Percentiles rank a stretch among this genome's conserved stretches.
Conservation (phyloP, 2,113 vertebrate species). For the Rousettus leschenaultii region DNA sequence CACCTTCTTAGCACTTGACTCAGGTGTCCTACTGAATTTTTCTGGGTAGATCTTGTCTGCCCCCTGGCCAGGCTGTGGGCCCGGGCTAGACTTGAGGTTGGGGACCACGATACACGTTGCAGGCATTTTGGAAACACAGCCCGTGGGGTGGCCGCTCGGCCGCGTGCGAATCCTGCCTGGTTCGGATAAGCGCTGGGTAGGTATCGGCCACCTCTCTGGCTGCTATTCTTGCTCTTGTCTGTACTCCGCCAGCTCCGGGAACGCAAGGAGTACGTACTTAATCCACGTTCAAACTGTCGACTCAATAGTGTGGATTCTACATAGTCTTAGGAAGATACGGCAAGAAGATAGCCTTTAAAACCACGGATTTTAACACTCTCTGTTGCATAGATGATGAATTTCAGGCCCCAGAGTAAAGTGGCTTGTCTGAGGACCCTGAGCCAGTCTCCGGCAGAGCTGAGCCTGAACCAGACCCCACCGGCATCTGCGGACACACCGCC, state of each 20-base stretch:
- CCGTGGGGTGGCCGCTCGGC: fast-evolving
- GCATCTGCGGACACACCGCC: fast-evolving
- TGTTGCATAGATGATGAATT: too few species aligned
- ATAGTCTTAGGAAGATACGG: not conserved
- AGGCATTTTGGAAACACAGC: not conserved
- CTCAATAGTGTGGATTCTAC: not conserved
- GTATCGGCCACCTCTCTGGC: fast-evolving
- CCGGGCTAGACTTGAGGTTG: not conserved
- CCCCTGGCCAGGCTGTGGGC: not conserved
- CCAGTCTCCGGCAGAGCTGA: not conserved
- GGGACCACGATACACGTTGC: fast-evolving
- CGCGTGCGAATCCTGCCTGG: fast-evolving
- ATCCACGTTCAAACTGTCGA: fast-evolving
- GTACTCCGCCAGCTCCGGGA: not conserved
- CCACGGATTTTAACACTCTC: not conserved
- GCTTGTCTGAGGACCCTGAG: not conserved
- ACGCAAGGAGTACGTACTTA: fast-evolving
- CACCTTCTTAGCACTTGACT: not conserved
- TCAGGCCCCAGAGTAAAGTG: not conserved
- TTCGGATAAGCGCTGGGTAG: fast-evolving
- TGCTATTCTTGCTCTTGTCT: not conserved
- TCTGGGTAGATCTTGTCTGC: not conserved
- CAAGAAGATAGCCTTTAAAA: not conserved
- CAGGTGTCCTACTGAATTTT: not conserved
- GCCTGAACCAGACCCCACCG: not conserved